These are phyloP conservation scores for Sebastes goodei DNA, from an alignment of 2,797 vertebrate genomes.

Conservation along the genomic window DNA sequence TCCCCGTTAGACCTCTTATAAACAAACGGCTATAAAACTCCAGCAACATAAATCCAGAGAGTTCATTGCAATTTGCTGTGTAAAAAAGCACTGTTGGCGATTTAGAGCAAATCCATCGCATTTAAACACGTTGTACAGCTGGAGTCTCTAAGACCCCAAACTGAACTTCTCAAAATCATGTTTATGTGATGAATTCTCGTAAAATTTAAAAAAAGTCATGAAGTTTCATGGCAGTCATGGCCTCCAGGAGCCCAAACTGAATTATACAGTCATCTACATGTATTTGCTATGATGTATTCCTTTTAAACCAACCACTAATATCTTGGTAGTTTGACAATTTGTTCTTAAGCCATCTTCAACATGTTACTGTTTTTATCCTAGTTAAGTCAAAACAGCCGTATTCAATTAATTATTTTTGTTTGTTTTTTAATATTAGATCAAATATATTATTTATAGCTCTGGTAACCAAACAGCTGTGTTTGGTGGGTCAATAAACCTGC, in stretches of 20 bases:
- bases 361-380: background rate
- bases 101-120: background rate
- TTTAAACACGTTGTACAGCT: background rate
- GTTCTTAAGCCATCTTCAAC: background rate
- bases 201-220: background rate
- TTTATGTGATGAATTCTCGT: background rate
- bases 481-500: slow-evolving; percentile 20
- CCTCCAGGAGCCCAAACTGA: background rate
- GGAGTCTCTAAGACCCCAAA: background rate
- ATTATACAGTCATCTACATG: background rate
- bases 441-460: slow-evolving; percentile 8
- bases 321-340: slow-evolving; percentile 6
- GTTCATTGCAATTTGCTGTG: background rate
- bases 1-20: background rate
- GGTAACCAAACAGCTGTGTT: background rate
- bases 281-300: background rate
- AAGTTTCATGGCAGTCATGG: background rate
- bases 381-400: slow-evolving; percentile 22
- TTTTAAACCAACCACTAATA: background rate
- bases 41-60: background rate
- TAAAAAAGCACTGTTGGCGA: background rate
- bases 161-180: background rate
- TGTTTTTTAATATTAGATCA: slow-evolving; percentile 18
- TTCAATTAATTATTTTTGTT: slow-evolving; percentile 5
- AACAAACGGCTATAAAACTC: background rate